Percentiles rank a stretch among this genome's conserved stretches.
These are phyloP conservation scores for Homalodisca vitripennis DNA, from an alignment of 1,140 invertebrate genomes.

Conservation along the genomic window DNA sequence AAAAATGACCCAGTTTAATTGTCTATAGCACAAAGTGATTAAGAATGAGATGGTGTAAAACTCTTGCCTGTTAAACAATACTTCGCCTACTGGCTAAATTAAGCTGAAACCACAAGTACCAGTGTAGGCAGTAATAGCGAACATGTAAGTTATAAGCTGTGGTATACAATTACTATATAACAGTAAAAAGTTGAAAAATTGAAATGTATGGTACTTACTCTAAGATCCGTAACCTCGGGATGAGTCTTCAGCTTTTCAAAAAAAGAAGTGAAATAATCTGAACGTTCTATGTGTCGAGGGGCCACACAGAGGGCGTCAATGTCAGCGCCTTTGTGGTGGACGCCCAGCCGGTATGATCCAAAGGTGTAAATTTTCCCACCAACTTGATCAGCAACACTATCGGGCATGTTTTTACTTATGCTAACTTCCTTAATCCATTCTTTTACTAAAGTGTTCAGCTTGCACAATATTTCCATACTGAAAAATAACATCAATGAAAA, in stretches of 20 bases:
- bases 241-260: constrained; percentile 87
- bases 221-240: constrained; percentile 79
- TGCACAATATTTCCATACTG: constrained; percentile 62
- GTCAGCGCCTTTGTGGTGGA: constrained; percentile 98
- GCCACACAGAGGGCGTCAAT: constrained; percentile 98
- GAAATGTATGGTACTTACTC: constrained; percentile 62
- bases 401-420: constrained; percentile 82
- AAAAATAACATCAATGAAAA: constrained; percentile 31
- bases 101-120: too few relatives aligned
- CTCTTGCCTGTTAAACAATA: too few relatives aligned
- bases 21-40: too few relatives aligned
- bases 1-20: too few relatives aligned
- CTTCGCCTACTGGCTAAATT: too few relatives aligned
- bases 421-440: constrained; percentile 92
- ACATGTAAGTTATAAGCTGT: too few relatives aligned
- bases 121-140: too few relatives aligned
- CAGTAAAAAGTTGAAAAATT: too few relatives aligned
- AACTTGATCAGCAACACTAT: constrained; percentile 78
- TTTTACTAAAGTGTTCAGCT: constrained; percentile 86
- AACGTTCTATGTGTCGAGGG: constrained; percentile 89
- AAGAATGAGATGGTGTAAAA: too few relatives aligned
- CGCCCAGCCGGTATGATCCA: constrained; percentile 88
- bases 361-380: constrained; percentile 99
- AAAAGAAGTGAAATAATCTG: constrained; percentile 95
- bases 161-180: too few relatives aligned